These are phyloP conservation scores for Ctenodactylus gundi DNA, from an alignment of 2,113 vertebrate species.

Conservation along the genomic window DNA sequence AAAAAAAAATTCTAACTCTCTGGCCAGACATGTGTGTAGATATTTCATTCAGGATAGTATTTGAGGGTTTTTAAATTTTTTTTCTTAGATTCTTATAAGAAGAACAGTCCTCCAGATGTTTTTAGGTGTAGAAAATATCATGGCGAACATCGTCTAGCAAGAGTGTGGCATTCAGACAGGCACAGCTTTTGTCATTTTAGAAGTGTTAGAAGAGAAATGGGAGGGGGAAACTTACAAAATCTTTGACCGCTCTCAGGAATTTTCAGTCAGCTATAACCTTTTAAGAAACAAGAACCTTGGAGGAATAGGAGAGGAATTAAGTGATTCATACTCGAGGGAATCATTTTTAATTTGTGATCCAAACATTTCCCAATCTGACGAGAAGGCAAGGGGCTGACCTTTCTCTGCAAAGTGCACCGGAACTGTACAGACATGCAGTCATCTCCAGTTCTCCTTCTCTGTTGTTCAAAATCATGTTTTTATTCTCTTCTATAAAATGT, in stretches of 20 bases:
- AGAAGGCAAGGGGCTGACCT: not conserved
- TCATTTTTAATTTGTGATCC: not conserved
- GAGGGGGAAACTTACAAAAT: not conserved
- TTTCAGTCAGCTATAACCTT: not conserved
- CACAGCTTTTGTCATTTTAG: not conserved
- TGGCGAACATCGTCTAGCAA: not conserved
- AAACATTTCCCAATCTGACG: not conserved
- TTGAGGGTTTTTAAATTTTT: not conserved
- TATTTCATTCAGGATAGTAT: not conserved
- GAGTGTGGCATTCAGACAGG: not conserved
- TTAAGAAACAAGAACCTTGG: fast-evolving
- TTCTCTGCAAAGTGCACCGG: not conserved
- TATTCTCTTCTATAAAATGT: not conserved
- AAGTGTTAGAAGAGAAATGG: not conserved
- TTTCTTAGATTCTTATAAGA: not conserved
- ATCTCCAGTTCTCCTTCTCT: too few relatives aligned
- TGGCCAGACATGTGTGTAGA: too few relatives aligned
- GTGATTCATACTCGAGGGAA: not conserved
- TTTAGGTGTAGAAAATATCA: not conserved
- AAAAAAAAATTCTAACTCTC: not conserved
- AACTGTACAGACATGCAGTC: too few relatives aligned
- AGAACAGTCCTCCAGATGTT: not conserved
- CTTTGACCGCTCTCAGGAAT: not conserved
- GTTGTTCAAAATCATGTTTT: not conserved
- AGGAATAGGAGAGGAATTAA: not conserved